Conservation (phyloP, 2,797 vertebrate species). For the Squalus acanthias region DNA sequence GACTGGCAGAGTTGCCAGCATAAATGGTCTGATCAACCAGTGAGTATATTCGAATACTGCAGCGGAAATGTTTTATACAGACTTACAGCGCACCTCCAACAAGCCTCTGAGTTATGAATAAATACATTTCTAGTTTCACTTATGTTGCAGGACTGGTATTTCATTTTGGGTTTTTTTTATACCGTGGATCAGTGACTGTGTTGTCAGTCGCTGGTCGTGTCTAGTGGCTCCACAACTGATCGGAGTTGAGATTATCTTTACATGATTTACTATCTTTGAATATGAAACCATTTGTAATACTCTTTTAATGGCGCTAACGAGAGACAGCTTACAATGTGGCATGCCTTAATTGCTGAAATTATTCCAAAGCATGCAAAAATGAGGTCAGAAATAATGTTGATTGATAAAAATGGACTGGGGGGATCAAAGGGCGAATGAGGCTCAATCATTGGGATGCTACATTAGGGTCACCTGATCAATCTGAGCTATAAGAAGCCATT, state of each 20-base stretch:
- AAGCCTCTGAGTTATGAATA: neutral
- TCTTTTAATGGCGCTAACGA: neutral
- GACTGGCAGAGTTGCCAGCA: neutral
- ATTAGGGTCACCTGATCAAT: neutral
- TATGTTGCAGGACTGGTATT: neutral
- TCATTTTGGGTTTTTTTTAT: neutral
- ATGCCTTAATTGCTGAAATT: neutral
- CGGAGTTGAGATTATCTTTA: neutral
- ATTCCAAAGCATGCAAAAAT: neutral
- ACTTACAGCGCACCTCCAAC: neutral
- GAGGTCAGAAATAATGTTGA: neutral
- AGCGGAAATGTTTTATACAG: neutral
- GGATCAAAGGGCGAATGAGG: neutral
- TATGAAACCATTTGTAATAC: neutral
- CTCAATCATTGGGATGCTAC: neutral
- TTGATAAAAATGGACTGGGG: neutral
- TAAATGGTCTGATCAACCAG: neutral
- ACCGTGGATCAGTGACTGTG: no score
- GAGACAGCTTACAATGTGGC: neutral
- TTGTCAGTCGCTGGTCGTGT: neutral
- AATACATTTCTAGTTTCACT: neutral
- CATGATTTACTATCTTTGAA: neutral
- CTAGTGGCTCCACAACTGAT: neutral
- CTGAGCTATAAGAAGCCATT: neutral
- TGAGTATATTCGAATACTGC: neutral